Evolutionary conservation across 2,113 vertebrate genomes (phyloP), one percentile per base, ranked within the genome.

Genomic region (Calyptommatus sinebrachiatus): DNA sequence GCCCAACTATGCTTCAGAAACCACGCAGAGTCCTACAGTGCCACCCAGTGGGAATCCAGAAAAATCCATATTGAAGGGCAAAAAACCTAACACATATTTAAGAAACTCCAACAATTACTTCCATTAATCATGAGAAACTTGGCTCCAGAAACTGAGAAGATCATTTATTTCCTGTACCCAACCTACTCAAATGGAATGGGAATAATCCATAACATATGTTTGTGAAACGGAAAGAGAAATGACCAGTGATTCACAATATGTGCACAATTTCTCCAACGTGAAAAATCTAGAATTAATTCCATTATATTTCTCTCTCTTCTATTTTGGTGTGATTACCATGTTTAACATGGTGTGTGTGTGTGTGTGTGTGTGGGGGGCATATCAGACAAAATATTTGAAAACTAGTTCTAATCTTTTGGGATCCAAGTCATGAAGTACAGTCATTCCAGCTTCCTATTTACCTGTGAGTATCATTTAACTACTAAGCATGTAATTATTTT

Each of bases 41-140:
- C 53, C 79, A 81, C 70, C 66, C 62, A 61, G 66, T 62, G 66
- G 73, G 28, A 24, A 78, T 60, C 18, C 61, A 28, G 22, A 35
- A 62, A 62, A 78, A 46, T 75, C 73, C 57, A 45, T 24, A 8
- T 26, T 8, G 50, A 71, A 78, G 35, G 68, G 35, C 22, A 5
- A 35, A 28, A 35, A 46, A 18, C 31, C 48, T 73, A 73, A 73
- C 7, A 24, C 48, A 50, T 57, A 7, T 57, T 35, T 53, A 69
- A 16, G 74, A 28, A 76, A 28, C 7, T 10, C 41, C 45, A 63
- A 45, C 6, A 61, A 22, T 57, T 50, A 53, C 35, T 57, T 8
- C 31, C 9, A 57, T 45, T 70, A 11, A 61, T 21, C 67, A 61
- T n/a, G 29, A 26, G 45, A 9, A 45, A n/a, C 20, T 28, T 24